Evolutionary conservation across 2,797 vertebrate genomes (phyloP).

Genomic region (Gobionotothen gibberifrons): DNA sequence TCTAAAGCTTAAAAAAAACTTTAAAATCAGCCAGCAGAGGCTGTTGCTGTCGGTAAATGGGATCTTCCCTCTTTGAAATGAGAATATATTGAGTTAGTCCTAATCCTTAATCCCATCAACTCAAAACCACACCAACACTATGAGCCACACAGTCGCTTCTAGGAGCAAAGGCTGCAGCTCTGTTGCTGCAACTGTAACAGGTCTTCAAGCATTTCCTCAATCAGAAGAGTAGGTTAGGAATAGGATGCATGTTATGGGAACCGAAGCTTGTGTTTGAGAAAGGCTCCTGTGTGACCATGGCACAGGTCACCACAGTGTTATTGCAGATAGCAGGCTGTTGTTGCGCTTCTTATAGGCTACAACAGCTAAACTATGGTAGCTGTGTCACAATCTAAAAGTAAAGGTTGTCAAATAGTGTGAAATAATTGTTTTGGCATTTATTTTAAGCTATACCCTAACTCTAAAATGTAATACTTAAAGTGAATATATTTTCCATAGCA

Average conservation of each 20-base stretch:
- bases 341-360: not conserved
- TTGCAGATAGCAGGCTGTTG: not conserved
- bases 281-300: not conserved
- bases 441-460: not conserved
- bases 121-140: constrained; percentile 38
- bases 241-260: not conserved
- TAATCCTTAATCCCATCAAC: constrained; percentile 67
- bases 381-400: constrained; percentile 8
- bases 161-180: not conserved
- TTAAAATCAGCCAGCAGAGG: not conserved
- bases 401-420: constrained; percentile 5
- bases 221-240: not conserved
- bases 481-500: constrained; percentile 45
- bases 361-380: not conserved
- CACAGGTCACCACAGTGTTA: not conserved
- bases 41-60: constrained; percentile 19
- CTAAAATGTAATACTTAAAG: constrained; percentile 39
- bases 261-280: not conserved
- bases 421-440: constrained; percentile 4
- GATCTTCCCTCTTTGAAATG: constrained; percentile 46
- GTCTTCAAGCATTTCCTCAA: not conserved
- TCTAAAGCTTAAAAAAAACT: not conserved
- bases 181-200: not conserved
- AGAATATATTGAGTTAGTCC: constrained; percentile 40
- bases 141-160: not conserved